Conservation (phyloP, 2,113 vertebrate genomes). For the Semicossyphus pulcher region DNA sequence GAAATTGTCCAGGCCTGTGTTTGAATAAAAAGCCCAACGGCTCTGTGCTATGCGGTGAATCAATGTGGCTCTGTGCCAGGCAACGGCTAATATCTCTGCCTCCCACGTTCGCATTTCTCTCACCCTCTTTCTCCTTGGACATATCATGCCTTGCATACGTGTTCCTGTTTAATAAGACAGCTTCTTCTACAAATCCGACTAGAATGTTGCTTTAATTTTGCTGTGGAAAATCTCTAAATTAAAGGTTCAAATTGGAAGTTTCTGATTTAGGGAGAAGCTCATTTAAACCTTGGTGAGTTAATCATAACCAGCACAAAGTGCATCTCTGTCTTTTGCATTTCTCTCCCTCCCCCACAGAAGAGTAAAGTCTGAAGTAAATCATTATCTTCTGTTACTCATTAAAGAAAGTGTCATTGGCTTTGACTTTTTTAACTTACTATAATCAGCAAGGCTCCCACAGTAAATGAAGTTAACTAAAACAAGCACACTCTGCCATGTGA, state of each 20-base stretch:
- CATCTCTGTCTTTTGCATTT: conserved; percentile 9
- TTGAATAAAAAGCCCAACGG: conserved; percentile 47
- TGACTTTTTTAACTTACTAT: conserved; percentile 1
- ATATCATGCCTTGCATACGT: neutral
- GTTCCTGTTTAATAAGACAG: conserved; percentile 4
- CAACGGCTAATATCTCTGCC: conserved; percentile 43
- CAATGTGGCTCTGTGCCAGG: conserved; percentile 66
- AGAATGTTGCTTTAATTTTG: neutral
- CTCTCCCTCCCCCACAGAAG: neutral
- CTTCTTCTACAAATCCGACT: neutral
- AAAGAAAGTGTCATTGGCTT: conserved; percentile 30
- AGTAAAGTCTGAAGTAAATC: conserved; percentile 52
- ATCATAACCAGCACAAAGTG: conserved; percentile 1
- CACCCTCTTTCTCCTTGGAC: neutral
- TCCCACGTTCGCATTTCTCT: conserved; percentile 26
- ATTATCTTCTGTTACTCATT: conserved; percentile 70
- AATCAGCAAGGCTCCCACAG: conserved; percentile 19
- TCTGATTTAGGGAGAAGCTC: neutral
- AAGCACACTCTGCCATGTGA: conserved; percentile 16
- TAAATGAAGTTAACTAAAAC: conserved; percentile 35
- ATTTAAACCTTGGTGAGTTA: neutral
- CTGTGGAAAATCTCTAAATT: neutral
- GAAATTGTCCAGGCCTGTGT: conserved; percentile 55
- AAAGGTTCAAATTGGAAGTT: neutral
- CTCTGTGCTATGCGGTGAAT: conserved; percentile 61